Evolutionary conservation across 1,140 invertebrate species (phyloP), one percentile per base, ranked within the genome.

Genomic region (Drosophila albomicans): DNA sequence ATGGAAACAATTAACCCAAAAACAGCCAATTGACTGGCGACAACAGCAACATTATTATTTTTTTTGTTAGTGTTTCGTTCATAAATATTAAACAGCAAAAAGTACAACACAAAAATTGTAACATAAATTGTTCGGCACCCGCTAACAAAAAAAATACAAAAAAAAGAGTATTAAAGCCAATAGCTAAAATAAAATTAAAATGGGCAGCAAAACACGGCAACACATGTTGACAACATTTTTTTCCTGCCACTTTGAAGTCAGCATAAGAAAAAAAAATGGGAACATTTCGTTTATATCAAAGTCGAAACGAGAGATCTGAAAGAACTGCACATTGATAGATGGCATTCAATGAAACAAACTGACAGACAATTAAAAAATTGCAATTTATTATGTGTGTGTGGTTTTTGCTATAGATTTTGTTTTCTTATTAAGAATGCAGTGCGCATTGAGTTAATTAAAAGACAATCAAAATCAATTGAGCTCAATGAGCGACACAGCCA

Each of bases 1-100:
- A 91, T 91, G 84, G 82, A 91, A 91, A 91, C 88, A 91, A 91
- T 91, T 91, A 91, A 91, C 88, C 88, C 88, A 88, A 91, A 91
- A 89, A 76, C 69, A 75, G 73, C 45, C 88, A 88, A 91, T 82
- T 90, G 81, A 76, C 63, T 81, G 72, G 48, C 78, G 82, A 67
- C 72, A 71, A 63, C 52, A 65, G 16, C 62, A 78, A 74, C 75
- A 75, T 67, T 65, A 66, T 82, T 49, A 61, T 71, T 70, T 74
- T 25, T 25, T 25, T 25, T 20, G 20, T 25, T 25, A 3, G 20
- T 4, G 20, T 25, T 25, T 25, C 20, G 20, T 25, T 73, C 75
- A 78, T 79, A 84, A 66, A 75, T 72, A 82, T 59, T 62, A n/a
- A 65, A 46, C 13, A 69, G 64, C 41, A 65, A 78, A 65, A 59